Percentiles rank a stretch among this genome's conserved stretches.
These are phyloP conservation scores for Mythimna lalbum DNA, from an alignment of 2,888 invertebrate species.

Conservation along the genomic window DNA sequence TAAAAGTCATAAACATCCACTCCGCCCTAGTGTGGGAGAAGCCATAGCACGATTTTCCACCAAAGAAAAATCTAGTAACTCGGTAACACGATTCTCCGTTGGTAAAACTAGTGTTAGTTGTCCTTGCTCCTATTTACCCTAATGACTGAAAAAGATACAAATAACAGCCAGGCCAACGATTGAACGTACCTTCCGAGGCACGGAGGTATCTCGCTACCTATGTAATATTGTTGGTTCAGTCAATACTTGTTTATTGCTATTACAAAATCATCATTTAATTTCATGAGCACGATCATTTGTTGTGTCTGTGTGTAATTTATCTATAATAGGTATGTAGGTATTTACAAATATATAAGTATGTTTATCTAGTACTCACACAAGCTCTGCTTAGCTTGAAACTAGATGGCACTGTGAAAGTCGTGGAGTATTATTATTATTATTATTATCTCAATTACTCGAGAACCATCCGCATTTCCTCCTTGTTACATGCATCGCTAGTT, in stretches of 20 bases:
- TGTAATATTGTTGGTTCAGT: neutral
- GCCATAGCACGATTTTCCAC: too few species aligned
- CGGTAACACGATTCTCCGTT: neutral
- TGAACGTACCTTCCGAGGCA: neutral
- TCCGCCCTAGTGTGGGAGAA: too few species aligned
- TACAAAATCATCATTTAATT: too few species aligned
- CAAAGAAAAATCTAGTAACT: neutral
- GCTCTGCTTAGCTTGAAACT: too few species aligned
- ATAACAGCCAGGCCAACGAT: neutral
- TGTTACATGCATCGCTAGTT: conserved; percentile 18
- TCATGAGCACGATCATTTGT: too few species aligned
- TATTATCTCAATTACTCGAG: conserved; percentile 2
- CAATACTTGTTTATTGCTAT: neutral
- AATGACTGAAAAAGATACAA: neutral
- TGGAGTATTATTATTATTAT: too few species aligned
- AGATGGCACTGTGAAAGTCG: too few species aligned
- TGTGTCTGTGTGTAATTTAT: too few species aligned
- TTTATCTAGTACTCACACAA: too few species aligned
- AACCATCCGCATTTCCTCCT: conserved; percentile 6
- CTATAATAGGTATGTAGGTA: too few species aligned
- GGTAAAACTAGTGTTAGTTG: neutral
- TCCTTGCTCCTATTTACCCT: neutral
- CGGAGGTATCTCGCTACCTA: neutral
- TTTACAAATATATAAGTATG: too few species aligned
- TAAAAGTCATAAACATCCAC: too few species aligned